Percentiles rank a stretch among this genome's conserved stretches.
phyloP scores from a whole-genome alignment of 2,113 vertebrate genomes.

The Rallus limicola region DNA sequence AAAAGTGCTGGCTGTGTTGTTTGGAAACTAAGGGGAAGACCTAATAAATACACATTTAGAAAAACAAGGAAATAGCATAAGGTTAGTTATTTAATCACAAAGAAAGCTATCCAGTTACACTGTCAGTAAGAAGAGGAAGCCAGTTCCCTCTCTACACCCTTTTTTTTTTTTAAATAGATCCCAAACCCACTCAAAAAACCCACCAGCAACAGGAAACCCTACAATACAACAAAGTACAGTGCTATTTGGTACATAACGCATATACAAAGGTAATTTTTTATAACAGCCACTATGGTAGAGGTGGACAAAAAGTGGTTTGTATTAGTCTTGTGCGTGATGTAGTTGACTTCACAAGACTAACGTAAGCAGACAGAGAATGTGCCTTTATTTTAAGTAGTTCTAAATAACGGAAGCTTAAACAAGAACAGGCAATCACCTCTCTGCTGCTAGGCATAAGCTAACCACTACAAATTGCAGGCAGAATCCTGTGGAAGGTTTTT shows the following conservation, averaged over 20 bases:
- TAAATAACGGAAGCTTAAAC: slow-evolving; percentile 7
- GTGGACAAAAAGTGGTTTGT: neutral
- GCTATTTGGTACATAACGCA: neutral
- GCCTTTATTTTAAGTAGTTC: slow-evolving; percentile 13
- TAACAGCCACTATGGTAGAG: neutral
- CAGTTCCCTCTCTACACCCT: neutral
- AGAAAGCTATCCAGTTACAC: neutral
- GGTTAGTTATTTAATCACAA: neutral
- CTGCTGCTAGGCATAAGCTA: slow-evolving; percentile 27
- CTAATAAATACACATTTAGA: neutral
- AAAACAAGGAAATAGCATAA: neutral
- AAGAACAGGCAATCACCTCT: slow-evolving; percentile 9
- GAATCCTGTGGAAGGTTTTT: neutral
- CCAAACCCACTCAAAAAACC: neutral
- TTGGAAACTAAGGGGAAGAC: neutral
- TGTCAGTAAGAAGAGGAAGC: neutral
- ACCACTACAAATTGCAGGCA: neutral
- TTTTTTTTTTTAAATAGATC: too few species aligned
- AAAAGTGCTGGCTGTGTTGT: neutral
- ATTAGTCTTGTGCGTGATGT: neutral
- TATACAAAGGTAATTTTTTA: neutral
- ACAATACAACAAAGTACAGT: neutral
- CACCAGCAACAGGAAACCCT: too few species aligned
- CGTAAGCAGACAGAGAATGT: neutral
- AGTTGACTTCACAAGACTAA: neutral